Percentiles rank a stretch among this genome's conserved stretches.
These are phyloP conservation scores for Synanthedon tipuliformis DNA, from an alignment of 2,888 invertebrate genomes.

Conservation along the genomic window DNA sequence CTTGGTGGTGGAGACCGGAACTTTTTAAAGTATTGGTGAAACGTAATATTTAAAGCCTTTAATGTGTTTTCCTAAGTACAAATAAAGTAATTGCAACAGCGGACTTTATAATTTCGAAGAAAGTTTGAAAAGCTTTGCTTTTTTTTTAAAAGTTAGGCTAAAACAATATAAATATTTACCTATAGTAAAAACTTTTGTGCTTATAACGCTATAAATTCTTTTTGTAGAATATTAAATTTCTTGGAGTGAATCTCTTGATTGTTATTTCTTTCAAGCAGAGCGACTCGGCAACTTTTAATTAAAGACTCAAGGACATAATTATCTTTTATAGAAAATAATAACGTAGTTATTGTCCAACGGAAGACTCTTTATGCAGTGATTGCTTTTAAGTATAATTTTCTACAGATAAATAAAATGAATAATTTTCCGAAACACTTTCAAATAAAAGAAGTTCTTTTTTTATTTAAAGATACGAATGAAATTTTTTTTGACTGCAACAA, in stretches of 20 bases:
- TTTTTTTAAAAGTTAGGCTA: no score
- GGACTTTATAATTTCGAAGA: no score
- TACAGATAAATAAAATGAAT: constrained; percentile 6
- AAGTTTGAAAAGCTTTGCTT: no score
- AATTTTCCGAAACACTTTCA: constrained; percentile 4
- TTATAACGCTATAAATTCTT: not conserved
- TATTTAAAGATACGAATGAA: no score
- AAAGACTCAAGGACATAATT: constrained; percentile 46
- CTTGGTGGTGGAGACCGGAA: not conserved
- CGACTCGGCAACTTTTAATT: constrained; percentile 49
- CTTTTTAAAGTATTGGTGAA: not conserved
- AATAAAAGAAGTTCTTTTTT: no score
- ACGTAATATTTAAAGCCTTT: not conserved
- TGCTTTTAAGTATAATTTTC: constrained; percentile 6
- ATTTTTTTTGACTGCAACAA: no score
- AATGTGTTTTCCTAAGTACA: not conserved
- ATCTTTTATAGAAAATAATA: constrained; percentile 32
- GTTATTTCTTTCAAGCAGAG: constrained; percentile 32
- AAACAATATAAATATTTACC: no score
- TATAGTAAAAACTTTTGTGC: not conserved
- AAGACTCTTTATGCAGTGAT: not conserved
- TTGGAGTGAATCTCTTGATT: constrained; percentile 19
- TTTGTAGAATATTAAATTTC: not conserved
- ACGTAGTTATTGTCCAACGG: constrained; percentile 21
- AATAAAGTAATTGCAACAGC: no score